Evolutionary conservation across 2,797 vertebrate species (phyloP), one percentile per base, ranked within the genome.

Genomic region (Mus minutoides): DNA sequence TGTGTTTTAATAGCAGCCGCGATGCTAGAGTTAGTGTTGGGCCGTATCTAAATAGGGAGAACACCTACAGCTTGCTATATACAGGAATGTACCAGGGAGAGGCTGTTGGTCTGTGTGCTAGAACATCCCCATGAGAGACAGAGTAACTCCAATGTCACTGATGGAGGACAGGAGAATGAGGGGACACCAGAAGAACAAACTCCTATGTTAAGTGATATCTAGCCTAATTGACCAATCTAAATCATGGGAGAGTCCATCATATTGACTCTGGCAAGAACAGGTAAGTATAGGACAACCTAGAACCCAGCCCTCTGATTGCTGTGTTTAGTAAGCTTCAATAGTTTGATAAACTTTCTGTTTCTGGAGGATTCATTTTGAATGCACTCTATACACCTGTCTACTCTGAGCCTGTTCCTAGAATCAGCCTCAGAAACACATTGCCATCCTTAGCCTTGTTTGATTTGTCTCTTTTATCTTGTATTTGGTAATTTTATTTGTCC

Each of bases 41-140:
- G 91, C 88, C 86, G 31, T 29, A 77, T 56, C 56, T 78, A 93
- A 88, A 88, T 6, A 64, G 31, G 76, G 64, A 73, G 21, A 76
- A 96, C 96, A 97, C 95, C 95, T 93, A 95, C 97, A 77, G 88
- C 34, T 96, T 95, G 69, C 90, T 96, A 83, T 88, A 93, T 73
- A 52, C 26, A 90, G 94, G 43, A 52, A 21, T 4, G 37, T 37
- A 76, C 0, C 8, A 58, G 83, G 52, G 29, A 87, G 54, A 82
- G 76, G 84, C 60, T 91, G 43, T 34, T 79, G 22, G 3, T 2
- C 40, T 46, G 84, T 92, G 49, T 60, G 62, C 29, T 88, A 7
- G 56, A 69, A 56, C 2, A 3, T 62, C 2, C 54, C 37, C 34
- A 9, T 8, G 7, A 80, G 56, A 94, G 56, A 19, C 34, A 22